A percentile compares a stretch with the other conserved stretches of the same genome.
These are phyloP conservation scores for Peromyscus polionotus DNA, from an alignment of 2,113 vertebrate genomes.

Conservation along the genomic window DNA sequence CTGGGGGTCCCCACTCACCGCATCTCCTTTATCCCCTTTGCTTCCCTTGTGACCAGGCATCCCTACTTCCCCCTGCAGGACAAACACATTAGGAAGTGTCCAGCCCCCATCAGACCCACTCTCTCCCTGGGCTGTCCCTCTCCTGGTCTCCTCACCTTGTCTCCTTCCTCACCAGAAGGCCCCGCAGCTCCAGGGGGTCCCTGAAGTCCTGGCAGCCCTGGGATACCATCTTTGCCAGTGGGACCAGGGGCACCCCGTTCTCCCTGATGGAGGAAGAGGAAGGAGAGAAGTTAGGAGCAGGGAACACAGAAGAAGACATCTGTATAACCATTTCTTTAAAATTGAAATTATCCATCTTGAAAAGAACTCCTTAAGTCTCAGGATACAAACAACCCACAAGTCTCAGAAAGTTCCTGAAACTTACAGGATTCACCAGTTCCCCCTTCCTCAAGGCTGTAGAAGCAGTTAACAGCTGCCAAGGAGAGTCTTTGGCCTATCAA, in stretches of 20 bases:
- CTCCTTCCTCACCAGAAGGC: constrained; percentile 94
- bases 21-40: constrained; percentile 95
- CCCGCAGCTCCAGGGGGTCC: constrained; percentile 90
- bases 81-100: background rate
- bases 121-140: no score
- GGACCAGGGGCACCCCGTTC: constrained; percentile 92
- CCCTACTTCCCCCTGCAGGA: constrained; percentile 92
- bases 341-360: background rate
- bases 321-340: background rate
- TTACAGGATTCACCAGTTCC: background rate
- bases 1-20: constrained; percentile 85
- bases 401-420: background rate
- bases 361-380: background rate
- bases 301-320: background rate
- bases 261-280: constrained; percentile 86
- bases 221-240: constrained; percentile 91
- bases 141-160: constrained; percentile 89
- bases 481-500: background rate
- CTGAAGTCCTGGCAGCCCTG: constrained; percentile 89
- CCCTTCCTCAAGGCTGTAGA: background rate
- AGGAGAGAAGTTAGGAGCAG: background rate
- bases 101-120: rapidly evolving
- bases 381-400: background rate
- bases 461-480: background rate
- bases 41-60: constrained; percentile 94